Percentiles rank a stretch among this genome's conserved stretches.
Evolutionary conservation across 2,797 vertebrate genomes (phyloP).

Genomic region (Gambelia wislizenii): DNA sequence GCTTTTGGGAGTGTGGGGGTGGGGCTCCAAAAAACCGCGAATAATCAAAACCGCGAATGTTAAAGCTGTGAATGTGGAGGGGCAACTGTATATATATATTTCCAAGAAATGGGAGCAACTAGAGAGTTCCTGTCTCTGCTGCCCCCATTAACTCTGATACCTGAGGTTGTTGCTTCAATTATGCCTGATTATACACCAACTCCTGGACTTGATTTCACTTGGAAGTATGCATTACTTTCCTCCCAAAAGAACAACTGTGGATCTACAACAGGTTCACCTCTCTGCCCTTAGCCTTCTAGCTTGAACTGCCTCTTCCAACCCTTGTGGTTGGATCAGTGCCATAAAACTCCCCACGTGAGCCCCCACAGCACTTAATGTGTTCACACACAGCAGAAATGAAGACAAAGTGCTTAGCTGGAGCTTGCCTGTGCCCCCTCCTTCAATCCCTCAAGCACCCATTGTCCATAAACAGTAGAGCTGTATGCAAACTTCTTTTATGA

Average conservation of each 20-base stretch:
- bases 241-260: background rate
- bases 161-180: too few relatives aligned
- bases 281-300: background rate
- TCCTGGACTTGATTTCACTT: background rate
- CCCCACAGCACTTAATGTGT: too few relatives aligned
- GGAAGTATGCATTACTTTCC: background rate
- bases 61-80: too few relatives aligned
- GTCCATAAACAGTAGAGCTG: background rate
- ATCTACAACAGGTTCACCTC: background rate
- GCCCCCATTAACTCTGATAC: too few relatives aligned
- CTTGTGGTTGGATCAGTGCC: background rate
- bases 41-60: too few relatives aligned
- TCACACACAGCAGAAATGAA: background rate
- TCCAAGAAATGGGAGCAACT: too few relatives aligned
- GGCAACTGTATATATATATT: too few relatives aligned
- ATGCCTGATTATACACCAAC: background rate
- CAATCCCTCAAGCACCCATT: slow-evolving; percentile 2
- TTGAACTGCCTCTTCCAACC: background rate
- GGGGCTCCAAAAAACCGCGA: too few relatives aligned
- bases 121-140: too few relatives aligned
- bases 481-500: slow-evolving; percentile 26
- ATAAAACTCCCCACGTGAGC: background rate
- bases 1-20: too few relatives aligned
- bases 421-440: background rate
- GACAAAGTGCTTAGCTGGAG: background rate